Conservation (phyloP, 2,888 invertebrate genomes). For the Crepidodera aurea region DNA sequence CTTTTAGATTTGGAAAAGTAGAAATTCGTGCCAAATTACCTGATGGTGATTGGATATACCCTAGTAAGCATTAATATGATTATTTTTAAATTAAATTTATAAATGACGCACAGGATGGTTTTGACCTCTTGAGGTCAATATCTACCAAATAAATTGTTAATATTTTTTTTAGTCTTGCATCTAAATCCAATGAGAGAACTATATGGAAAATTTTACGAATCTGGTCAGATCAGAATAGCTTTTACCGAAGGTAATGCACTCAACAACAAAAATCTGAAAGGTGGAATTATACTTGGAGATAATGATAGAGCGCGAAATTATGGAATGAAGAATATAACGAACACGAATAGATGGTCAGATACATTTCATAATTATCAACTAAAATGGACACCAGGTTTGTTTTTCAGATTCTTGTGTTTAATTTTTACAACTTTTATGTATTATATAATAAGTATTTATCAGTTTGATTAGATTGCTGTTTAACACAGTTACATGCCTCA, state of each 20-base stretch:
- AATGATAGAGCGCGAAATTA: conserved; percentile 49
- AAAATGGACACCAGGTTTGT: conserved; percentile 65
- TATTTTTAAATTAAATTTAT: too few relatives aligned
- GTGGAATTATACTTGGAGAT: conserved; percentile 54
- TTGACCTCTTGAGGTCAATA: too few relatives aligned
- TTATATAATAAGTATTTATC: too few relatives aligned
- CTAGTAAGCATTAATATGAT: conserved; percentile 54
- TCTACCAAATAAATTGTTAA: too few relatives aligned
- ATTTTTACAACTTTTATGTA: too few relatives aligned
- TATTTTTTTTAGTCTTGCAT: conserved; percentile 60
- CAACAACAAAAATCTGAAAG: conserved; percentile 49
- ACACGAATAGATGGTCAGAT: conserved; percentile 58
- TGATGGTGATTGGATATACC: conserved; percentile 77
- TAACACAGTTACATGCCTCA: too few relatives aligned
- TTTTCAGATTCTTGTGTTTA: background rate
- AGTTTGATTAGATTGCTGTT: too few relatives aligned
- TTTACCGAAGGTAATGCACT: conserved; percentile 71
- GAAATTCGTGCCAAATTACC: conserved; percentile 75
- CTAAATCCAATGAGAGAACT: conserved; percentile 70
- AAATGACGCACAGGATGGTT: too few relatives aligned
- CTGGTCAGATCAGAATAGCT: conserved; percentile 78
- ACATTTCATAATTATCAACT: conserved; percentile 67
- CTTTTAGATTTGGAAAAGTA: conserved; percentile 71
- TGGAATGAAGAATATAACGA: conserved; percentile 47
- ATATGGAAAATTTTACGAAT: conserved; percentile 70